Conservation (phyloP, 2,888 invertebrate species). For the Choreutis nemorana region DNA sequence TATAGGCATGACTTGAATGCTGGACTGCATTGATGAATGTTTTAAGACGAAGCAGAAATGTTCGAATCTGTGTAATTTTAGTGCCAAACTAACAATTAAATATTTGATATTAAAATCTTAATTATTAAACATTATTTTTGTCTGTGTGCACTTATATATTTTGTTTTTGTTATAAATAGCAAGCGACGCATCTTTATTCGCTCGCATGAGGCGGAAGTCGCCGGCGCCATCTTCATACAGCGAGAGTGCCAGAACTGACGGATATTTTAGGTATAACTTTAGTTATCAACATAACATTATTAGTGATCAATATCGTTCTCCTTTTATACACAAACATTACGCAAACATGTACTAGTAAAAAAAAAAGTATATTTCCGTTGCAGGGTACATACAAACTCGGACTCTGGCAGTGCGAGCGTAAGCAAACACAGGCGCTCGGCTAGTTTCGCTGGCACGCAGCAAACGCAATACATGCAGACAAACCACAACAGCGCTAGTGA, state of each 20-base stretch:
- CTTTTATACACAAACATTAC: too few relatives aligned
- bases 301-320: too few relatives aligned
- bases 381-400: constrained; percentile 24
- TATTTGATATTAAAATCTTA: not conserved
- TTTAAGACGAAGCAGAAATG: too few relatives aligned
- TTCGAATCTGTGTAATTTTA: too few relatives aligned
- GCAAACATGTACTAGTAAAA: too few relatives aligned
- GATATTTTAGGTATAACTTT: constrained; percentile 41
- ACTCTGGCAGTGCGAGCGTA: constrained; percentile 17
- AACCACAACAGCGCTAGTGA: constrained; percentile 35
- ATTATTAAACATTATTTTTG: too few relatives aligned
- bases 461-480: constrained; percentile 29
- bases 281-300: too few relatives aligned
- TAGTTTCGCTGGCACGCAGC: constrained; percentile 48
- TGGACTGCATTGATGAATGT: too few relatives aligned
- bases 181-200: constrained; percentile 43
- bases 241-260: constrained; percentile 42
- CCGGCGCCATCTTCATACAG: constrained; percentile 44
- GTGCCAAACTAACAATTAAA: too few relatives aligned
- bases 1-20: too few relatives aligned
- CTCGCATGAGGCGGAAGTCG: constrained; percentile 45
- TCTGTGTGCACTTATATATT: too few relatives aligned
- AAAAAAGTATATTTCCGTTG: too few relatives aligned
- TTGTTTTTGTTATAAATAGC: constrained; percentile 28
- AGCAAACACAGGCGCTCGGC: constrained; percentile 48